Conservation (phyloP, 35 echinoderm and acorn worm species). For the Hemicentrotus pulcherrimus region DNA sequence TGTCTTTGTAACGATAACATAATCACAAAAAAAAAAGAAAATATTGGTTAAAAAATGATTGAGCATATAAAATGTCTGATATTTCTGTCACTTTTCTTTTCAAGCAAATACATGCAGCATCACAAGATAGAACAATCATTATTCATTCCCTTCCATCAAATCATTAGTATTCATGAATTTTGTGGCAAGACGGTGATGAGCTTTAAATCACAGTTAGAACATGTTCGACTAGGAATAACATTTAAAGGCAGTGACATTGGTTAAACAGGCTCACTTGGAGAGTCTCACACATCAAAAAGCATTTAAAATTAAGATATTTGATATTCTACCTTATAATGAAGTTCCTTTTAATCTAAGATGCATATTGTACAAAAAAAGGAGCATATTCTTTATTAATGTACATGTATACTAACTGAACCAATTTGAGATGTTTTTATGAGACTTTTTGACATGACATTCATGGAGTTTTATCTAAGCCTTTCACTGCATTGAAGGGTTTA, state of each 20-base stretch:
- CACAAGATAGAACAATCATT: not conserved
- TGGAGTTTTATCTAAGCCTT: too few relatives aligned
- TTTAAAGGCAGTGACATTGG: not conserved
- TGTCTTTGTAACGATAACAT: not conserved
- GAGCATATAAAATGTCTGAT: not conserved
- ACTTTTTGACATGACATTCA: too few relatives aligned
- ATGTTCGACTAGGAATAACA: not conserved
- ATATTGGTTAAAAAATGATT: not conserved
- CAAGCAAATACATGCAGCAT: not conserved
- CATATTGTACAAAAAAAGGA: not conserved
- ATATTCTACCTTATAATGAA: not conserved
- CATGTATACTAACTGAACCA: too few relatives aligned
- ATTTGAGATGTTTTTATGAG: too few relatives aligned
- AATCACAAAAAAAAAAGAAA: not conserved
- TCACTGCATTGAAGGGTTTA: too few relatives aligned
- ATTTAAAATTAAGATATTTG: not conserved
- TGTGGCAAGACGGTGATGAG: not conserved
- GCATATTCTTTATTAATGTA: too few relatives aligned
- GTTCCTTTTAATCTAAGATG: not conserved
- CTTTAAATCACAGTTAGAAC: not conserved
- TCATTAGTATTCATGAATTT: constrained; percentile 3
- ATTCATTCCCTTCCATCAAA: not conserved
- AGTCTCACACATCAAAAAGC: not conserved
- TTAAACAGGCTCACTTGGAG: not conserved
- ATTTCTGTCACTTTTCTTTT: not conserved